These are phyloP conservation scores for Corythaeola cristata DNA, from an alignment of 2,113 vertebrate genomes.

Conservation along the genomic window DNA sequence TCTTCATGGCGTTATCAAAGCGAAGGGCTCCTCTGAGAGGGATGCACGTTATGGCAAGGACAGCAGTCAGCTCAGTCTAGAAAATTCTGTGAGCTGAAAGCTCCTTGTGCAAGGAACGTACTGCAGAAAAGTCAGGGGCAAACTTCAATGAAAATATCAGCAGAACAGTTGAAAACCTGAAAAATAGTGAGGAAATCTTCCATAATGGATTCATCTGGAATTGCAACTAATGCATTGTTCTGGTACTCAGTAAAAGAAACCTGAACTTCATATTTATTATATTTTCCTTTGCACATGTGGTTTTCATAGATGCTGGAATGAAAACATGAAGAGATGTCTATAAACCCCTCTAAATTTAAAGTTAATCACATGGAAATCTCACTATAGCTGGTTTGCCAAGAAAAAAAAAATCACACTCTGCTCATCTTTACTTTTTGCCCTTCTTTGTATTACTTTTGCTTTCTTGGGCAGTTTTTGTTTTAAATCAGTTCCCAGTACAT, in stretches of 20 bases:
- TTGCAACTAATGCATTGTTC: neutral
- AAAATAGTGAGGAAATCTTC: neutral
- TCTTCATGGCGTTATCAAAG: neutral
- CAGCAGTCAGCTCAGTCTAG: neutral
- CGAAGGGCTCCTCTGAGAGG: neutral
- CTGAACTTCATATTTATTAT: neutral
- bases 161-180: neutral
- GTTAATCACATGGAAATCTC: neutral
- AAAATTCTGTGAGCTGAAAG: neutral
- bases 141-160: neutral
- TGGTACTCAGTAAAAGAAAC: neutral
- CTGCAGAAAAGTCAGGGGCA: neutral
- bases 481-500: neutral
- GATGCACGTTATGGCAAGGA: neutral
- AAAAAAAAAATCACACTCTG: neutral
- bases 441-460: neutral
- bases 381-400: neutral
- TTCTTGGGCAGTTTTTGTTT: neutral
- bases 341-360: neutral
- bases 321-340: neutral
- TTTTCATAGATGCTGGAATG: constrained; percentile 33
- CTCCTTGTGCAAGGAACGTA: neutral
- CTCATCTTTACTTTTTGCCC: neutral
- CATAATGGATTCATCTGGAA: neutral
- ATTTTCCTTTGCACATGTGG: neutral